These are phyloP conservation scores for Lerema accius DNA, from an alignment of 1,140 invertebrate genomes.

Conservation along the genomic window DNA sequence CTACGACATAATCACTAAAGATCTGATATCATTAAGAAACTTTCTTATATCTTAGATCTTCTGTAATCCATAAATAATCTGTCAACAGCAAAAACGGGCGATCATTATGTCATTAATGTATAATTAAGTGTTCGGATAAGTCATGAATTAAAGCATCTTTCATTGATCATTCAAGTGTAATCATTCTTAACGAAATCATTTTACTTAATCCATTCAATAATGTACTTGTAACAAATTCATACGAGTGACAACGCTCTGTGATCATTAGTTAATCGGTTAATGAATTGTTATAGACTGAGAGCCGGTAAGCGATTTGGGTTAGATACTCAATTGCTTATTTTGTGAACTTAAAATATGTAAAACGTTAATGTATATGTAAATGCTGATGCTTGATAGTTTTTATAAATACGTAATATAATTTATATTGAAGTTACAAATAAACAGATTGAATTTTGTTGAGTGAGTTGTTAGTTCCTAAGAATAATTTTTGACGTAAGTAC, in stretches of 20 bases:
- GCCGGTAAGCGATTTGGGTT: no score
- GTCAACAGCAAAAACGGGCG: not conserved
- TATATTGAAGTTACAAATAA: no score
- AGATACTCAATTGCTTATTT: no score
- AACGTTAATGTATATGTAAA: no score
- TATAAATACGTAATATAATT: no score
- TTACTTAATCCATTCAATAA: constrained; percentile 8
- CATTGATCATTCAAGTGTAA: constrained; percentile 10
- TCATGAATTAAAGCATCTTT: not conserved
- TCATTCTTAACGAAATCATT: constrained; percentile 9
- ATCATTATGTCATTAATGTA: not conserved
- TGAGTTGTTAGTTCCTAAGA: no score
- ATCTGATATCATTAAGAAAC: not conserved
- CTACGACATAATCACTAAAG: no score
- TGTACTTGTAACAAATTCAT: not conserved
- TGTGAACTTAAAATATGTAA: no score
- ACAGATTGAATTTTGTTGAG: no score
- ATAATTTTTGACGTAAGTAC: no score
- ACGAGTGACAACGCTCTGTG: constrained; percentile 8
- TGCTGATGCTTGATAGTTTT: no score
- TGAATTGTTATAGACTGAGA: constrained; percentile 1
- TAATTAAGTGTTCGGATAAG: not conserved
- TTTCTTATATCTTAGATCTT: not conserved
- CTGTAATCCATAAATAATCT: not conserved
- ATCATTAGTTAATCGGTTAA: constrained; percentile 13